Conservation (phyloP, 2,888 invertebrate species). For the Scaptomyza flava region DNA sequence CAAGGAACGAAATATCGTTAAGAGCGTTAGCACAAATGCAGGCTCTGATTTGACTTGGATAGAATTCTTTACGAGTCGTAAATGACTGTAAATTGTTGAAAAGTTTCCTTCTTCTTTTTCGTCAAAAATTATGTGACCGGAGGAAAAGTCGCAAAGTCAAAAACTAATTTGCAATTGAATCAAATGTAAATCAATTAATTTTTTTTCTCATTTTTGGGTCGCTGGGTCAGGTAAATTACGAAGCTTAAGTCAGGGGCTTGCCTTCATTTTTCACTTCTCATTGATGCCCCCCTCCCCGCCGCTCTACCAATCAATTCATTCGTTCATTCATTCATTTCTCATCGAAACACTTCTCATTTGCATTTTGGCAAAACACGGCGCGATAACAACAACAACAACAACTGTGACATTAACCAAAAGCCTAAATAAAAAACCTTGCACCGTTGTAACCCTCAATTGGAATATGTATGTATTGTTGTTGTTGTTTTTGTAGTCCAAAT, state of each 20-base stretch:
- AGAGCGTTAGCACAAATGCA: no score
- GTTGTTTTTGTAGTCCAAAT: slow-evolving; percentile 50
- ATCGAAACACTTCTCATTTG: slow-evolving; percentile 63
- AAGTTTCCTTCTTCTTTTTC: no score
- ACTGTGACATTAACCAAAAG: slow-evolving; percentile 30
- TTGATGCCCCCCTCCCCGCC: slow-evolving; percentile 3
- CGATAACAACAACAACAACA: slow-evolving; percentile 35
- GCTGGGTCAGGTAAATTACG: slow-evolving; percentile 57
- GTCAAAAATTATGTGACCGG: no score
- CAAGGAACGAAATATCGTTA: no score
- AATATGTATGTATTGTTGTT: slow-evolving; percentile 21
- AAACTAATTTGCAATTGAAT: slow-evolving; percentile 30
- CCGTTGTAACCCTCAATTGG: slow-evolving; percentile 46
- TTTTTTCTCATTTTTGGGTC: slow-evolving; percentile 52
- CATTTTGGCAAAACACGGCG: slow-evolving; percentile 57
- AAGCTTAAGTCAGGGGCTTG: slow-evolving; percentile 50
- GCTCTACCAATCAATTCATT: slow-evolving; percentile 18
- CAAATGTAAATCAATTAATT: slow-evolving; percentile 72
- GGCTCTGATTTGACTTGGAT: no score
- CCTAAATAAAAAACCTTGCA: slow-evolving; percentile 59
- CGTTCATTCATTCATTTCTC: slow-evolving; percentile 32
- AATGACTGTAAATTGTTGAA: no score
- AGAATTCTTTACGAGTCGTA: no score
- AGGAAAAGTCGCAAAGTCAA: no score
- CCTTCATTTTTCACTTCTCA: slow-evolving; percentile 64